A percentile compares a stretch with the other conserved stretches of the same genome.
phyloP scores from a whole-genome alignment of 2,888 invertebrate genomes.

The Cataglyphis albicans region DNA sequence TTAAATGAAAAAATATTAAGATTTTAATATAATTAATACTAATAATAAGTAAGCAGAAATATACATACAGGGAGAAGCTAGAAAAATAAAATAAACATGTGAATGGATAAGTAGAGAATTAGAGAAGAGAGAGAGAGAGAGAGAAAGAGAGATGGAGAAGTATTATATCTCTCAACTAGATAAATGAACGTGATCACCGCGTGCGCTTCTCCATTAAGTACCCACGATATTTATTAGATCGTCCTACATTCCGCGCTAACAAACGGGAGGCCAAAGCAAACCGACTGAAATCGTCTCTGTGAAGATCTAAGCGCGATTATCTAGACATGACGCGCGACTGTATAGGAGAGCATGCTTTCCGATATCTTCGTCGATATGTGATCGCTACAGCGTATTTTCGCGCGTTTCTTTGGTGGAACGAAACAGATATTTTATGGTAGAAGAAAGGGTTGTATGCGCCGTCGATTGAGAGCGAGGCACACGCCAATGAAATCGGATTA shows the following conservation, averaged over 20 bases:
- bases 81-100: background rate
- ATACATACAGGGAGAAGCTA: background rate
- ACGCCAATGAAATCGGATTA: constrained; percentile 83
- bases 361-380: constrained; percentile 12
- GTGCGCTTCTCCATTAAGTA: constrained; percentile 22
- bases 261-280: background rate
- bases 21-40: background rate
- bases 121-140: background rate
- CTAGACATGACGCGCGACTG: constrained; percentile 26
- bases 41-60: background rate
- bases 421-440: background rate
- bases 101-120: constrained; percentile 1
- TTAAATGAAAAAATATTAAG: background rate
- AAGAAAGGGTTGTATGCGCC: constrained; percentile 38
- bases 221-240: constrained; percentile 29
- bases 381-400: constrained; percentile 7
- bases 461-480: constrained; percentile 59
- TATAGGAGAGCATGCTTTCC: background rate
- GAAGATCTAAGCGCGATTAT: constrained; percentile 30
- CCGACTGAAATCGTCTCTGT: background rate
- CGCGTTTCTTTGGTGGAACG: constrained; percentile 28
- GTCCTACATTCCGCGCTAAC: constrained; percentile 22
- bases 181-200: constrained; percentile 19
- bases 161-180: background rate
- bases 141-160: background rate